These are phyloP conservation scores for Phenacoccus solenopsis DNA, from an alignment of 1,140 invertebrate genomes.

Conservation along the genomic window DNA sequence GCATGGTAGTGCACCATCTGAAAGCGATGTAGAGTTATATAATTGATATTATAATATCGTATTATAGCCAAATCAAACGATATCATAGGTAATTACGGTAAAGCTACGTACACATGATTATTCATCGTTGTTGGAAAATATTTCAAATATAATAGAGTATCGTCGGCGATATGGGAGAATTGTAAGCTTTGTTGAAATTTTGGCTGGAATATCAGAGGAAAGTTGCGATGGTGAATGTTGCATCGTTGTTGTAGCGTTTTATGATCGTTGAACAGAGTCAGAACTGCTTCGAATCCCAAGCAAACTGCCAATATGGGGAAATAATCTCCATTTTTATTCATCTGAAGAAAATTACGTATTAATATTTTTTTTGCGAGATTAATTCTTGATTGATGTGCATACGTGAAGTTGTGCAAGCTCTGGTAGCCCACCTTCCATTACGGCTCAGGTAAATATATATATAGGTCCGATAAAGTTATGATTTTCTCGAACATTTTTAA, in stretches of 20 bases:
- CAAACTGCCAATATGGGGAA: slow-evolving; percentile 84
- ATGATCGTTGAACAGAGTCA: slow-evolving; percentile 50
- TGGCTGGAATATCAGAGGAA: neutral
- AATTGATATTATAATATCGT: no score
- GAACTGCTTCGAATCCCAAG: slow-evolving; percentile 74
- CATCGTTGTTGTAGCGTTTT: slow-evolving; percentile 36
- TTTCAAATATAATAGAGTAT: neutral
- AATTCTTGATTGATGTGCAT: no score
- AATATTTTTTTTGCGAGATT: no score
- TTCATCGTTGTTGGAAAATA: neutral
- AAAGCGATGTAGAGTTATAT: no score
- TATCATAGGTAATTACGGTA: neutral
- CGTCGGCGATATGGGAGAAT: neutral
- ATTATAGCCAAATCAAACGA: no score
- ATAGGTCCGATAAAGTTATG: no score
- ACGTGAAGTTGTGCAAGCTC: no score
- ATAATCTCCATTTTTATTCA: slow-evolving; percentile 55
- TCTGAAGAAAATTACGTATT: slow-evolving; percentile 25
- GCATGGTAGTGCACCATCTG: slow-evolving; percentile 24
- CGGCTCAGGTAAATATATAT: no score
- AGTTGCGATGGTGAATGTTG: neutral
- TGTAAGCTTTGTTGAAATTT: neutral
- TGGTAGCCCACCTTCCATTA: no score
- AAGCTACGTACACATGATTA: neutral
- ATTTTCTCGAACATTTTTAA: no score